Evolutionary conservation across 2,113 vertebrate species (phyloP).

Genomic region (Pteruthius melanotis): DNA sequence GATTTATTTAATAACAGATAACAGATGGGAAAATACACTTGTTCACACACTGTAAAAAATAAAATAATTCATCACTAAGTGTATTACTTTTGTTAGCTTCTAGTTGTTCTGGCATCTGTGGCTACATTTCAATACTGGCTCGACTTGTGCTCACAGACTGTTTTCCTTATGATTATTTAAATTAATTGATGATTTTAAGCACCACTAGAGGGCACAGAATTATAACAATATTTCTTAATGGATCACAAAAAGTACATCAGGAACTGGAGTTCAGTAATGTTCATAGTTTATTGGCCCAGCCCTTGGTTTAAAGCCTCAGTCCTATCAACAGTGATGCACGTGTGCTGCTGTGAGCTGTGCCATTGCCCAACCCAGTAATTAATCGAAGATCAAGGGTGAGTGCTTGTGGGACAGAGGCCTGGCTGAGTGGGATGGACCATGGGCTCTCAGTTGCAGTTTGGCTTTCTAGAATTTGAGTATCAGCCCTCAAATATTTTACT

Average conservation of each 20-base stretch:
- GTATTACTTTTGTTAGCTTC: background rate
- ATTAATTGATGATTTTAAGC: conserved; percentile 12
- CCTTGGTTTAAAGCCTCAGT: background rate
- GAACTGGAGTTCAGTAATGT: background rate
- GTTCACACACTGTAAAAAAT: background rate
- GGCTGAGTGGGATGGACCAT: background rate
- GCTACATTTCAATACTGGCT: background rate
- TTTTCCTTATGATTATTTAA: background rate
- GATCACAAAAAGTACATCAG: background rate
- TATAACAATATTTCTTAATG: conserved; percentile 60
- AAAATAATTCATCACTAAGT: background rate
- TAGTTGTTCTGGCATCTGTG: background rate
- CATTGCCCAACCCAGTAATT: accelerated
- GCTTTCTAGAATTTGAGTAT: background rate
- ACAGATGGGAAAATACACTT: background rate
- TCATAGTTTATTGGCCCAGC: background rate
- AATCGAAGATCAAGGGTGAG: background rate
- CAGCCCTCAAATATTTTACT: background rate
- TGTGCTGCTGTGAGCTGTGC: background rate
- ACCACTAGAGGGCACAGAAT: conserved; percentile 81
- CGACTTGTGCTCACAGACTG: background rate
- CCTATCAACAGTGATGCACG: background rate
- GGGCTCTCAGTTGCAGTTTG: background rate
- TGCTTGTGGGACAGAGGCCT: accelerated
- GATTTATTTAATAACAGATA: background rate